These are phyloP conservation scores for Acheta domesticus DNA, from an alignment of 2,888 invertebrate species.

Conservation along the genomic window DNA sequence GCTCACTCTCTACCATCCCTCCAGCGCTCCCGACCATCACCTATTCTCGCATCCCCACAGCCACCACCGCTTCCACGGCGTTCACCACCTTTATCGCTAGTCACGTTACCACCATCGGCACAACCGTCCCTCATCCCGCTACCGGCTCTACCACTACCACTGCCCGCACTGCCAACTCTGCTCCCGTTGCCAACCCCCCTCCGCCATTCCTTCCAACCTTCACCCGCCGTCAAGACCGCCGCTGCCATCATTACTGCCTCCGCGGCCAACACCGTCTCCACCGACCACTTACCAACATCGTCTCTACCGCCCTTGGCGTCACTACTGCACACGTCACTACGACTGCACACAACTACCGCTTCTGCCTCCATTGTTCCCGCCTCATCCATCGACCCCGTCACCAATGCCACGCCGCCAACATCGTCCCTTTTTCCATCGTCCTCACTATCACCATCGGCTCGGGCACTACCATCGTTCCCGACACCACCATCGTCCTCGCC, in stretches of 20 bases:
- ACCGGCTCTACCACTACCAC: neutral
- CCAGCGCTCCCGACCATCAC: neutral
- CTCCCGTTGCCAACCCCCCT: neutral
- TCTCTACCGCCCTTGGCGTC: constrained; percentile 5
- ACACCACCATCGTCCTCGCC: no score
- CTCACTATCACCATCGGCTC: no score
- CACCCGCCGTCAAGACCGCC: neutral
- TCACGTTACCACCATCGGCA: neutral
- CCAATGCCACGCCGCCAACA: no score
- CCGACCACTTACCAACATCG: neutral
- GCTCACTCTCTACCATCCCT: no score
- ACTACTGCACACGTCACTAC: constrained; percentile 22
- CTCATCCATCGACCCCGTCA: no score
- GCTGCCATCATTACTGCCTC: neutral
- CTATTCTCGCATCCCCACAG: neutral
- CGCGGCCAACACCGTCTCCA: neutral
- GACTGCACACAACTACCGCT: no score
- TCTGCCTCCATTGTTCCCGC: no score
- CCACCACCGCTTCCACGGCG: neutral
- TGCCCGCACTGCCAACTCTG: neutral
- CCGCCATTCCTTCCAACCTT: neutral
- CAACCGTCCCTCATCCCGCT: neutral
- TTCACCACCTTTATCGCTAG: neutral
- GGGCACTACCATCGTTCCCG: no score
- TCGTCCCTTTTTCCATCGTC: no score